Conservation (phyloP, 1,140 invertebrate species). For the Zaprionus capensis region DNA sequence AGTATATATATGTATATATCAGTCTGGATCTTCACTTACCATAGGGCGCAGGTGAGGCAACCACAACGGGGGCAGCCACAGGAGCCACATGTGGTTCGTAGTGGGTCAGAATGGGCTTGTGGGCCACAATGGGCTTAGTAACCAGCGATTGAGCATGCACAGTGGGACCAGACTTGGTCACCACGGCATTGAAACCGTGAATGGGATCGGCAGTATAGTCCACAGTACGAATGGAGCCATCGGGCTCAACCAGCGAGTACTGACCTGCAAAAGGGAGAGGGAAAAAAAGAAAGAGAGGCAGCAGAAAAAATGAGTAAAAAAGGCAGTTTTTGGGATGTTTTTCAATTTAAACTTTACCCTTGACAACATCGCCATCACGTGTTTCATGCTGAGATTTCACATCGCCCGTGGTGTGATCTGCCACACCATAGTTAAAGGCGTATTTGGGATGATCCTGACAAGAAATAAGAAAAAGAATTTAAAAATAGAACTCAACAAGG, state of each 20-base stretch:
- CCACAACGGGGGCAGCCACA: constrained; percentile 67
- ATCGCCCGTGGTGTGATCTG: constrained; percentile 85
- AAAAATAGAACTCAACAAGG: neutral
- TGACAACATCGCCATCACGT: constrained; percentile 85
- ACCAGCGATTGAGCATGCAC: constrained; percentile 84
- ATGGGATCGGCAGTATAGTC: constrained; percentile 87
- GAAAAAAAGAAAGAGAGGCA: neutral
- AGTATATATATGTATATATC: neutral
- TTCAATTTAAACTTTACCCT: constrained; percentile 74
- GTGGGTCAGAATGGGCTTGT: constrained; percentile 73
- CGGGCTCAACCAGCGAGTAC: constrained; percentile 88
- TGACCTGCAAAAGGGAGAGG: constrained; percentile 84
- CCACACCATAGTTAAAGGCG: constrained; percentile 86
- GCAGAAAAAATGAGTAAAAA: neutral
- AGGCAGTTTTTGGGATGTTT: neutral
- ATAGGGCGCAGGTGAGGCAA: constrained; percentile 84
- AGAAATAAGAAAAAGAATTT: neutral
- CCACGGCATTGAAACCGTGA: constrained; percentile 87
- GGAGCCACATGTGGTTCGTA: constrained; percentile 69
- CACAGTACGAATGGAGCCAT: constrained; percentile 88
- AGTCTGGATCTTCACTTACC: constrained; percentile 67
- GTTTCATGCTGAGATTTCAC: constrained; percentile 85
- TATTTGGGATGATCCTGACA: constrained; percentile 85
- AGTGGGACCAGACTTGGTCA: constrained; percentile 86
- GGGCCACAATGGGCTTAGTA: constrained; percentile 70